phyloP scores from a whole-genome alignment of 2,888 invertebrate genomes.

The Spilosoma lubricipeda region DNA sequence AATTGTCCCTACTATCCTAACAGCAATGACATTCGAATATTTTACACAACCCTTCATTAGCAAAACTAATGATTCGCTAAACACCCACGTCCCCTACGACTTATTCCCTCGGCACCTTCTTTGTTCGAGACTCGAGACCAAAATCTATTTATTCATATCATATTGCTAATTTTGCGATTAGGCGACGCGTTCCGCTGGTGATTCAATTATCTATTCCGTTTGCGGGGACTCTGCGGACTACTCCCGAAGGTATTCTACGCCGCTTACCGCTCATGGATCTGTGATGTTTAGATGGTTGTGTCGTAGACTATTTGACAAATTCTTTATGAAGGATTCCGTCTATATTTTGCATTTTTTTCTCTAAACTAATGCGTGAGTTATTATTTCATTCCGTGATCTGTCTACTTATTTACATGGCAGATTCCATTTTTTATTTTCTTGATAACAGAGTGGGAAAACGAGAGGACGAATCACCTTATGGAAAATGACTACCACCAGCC shows the following conservation, averaged over 20 bases:
- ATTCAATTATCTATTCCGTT: conserved; percentile 85
- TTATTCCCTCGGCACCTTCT: conserved; percentile 76
- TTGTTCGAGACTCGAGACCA: conserved; percentile 70
- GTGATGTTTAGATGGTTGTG: conserved; percentile 39
- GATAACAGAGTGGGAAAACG: no score
- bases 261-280: conserved; percentile 37
- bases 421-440: not conserved
- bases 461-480: no score
- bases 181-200: conserved; percentile 80
- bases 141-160: conserved; percentile 85
- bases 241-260: conserved; percentile 64
- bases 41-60: conserved; percentile 76
- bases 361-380: not conserved
- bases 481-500: no score
- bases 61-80: conserved; percentile 72
- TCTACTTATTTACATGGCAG: not conserved
- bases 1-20: conserved; percentile 22
- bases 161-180: conserved; percentile 85
- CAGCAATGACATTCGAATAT: conserved; percentile 55
- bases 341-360: not conserved
- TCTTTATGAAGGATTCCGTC: not conserved
- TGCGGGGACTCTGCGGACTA: conserved; percentile 64
- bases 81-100: conserved; percentile 56
- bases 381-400: not conserved
- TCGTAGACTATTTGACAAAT: conserved; percentile 4